Percentiles rank a stretch among this genome's conserved stretches.
Evolutionary conservation across 2,113 vertebrate species (phyloP).

Genomic region (Chelonoidis abingdonii): DNA sequence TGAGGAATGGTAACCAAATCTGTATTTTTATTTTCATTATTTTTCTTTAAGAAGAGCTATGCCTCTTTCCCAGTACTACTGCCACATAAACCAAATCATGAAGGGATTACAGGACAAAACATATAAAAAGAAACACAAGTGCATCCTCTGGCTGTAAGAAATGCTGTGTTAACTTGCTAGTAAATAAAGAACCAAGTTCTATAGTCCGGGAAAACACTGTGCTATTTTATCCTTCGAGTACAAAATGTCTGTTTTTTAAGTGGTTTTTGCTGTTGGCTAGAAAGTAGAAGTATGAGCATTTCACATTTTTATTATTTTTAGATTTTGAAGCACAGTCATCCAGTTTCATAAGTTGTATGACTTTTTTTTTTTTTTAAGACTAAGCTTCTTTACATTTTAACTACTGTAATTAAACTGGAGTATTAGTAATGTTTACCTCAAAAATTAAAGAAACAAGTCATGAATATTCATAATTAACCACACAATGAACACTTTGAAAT

Average conservation of each 20-base stretch:
- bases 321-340: background rate
- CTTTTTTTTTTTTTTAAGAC: background rate
- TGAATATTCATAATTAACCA: background rate
- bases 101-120: rapidly evolving
- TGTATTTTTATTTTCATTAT: background rate
- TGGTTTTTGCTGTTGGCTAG: background rate
- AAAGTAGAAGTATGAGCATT: background rate
- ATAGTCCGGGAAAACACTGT: background rate
- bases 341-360: rapidly evolving
- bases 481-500: background rate
- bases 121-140: background rate
- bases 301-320: background rate
- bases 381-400: background rate
- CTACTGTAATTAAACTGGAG: background rate
- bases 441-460: background rate
- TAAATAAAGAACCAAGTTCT: background rate
- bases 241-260: rapidly evolving
- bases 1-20: conserved; percentile 45
- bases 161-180: background rate
- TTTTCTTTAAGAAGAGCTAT: background rate
- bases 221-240: background rate
- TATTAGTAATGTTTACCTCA: background rate
- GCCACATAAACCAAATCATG: background rate
- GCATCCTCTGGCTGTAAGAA: background rate
- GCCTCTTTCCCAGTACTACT: background rate